Evolutionary conservation across 2,888 invertebrate genomes (phyloP).

Genomic region (Mesorhabditis spiculigera): DNA sequence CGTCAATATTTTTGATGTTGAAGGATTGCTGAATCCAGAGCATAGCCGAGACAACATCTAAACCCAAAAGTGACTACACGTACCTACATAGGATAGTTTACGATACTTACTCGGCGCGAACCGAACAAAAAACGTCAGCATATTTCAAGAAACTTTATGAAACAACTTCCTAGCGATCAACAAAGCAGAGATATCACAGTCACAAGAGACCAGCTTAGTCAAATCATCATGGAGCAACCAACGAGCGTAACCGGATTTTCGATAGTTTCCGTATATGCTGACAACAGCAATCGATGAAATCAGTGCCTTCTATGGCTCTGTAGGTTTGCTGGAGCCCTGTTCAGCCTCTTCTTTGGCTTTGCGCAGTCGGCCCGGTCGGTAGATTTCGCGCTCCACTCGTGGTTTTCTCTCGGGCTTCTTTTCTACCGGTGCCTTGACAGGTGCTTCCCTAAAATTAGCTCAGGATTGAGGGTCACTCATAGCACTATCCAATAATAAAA

Average conservation of each 20-base stretch:
- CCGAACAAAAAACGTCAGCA: no score
- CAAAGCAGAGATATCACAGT: not conserved
- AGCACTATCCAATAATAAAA: no score
- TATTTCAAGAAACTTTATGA: no score
- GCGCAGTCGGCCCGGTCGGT: not conserved
- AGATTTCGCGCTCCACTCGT: conserved; percentile 2
- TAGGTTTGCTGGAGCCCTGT: not conserved
- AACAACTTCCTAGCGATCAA: not conserved
- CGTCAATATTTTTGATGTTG: not conserved
- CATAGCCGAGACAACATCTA: not conserved
- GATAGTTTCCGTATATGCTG: no score
- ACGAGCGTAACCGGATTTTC: not conserved
- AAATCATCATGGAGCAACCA: not conserved
- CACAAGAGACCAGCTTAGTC: not conserved
- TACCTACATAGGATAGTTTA: no score
- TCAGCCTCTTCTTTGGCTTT: not conserved
- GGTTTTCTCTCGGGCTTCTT: not conserved
- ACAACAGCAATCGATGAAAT: no score
- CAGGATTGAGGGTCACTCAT: no score
- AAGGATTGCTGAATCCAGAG: not conserved
- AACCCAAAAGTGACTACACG: not conserved
- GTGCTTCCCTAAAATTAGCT: not conserved
- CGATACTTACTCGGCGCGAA: no score
- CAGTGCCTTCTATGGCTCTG: not conserved
- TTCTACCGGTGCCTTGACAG: not conserved